Base-by-base conservation (phyloP, 2,888 invertebrate species). In the Dione vanillae region DNA sequence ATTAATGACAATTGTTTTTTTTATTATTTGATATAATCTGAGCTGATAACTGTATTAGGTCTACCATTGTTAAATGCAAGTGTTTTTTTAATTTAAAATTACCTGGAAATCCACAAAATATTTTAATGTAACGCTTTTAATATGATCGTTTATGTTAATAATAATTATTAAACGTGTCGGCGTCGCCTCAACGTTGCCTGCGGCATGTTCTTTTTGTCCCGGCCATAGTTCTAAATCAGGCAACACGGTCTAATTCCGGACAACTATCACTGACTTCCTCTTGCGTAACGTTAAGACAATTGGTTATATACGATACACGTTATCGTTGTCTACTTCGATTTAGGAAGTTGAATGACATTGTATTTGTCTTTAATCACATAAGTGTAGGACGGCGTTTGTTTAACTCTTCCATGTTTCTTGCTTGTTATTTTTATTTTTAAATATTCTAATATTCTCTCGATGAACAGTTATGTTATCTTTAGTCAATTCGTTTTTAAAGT, bases 141-240 rank as follows among this genome's bases (percentile, higher is more conserved):
- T 58, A 19, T 20, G n/a, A 10, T 35, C 27, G 11, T n/a, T 10
- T 27, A 20, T 61, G 9, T 45, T n/a, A 61, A 61, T 45, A 43
- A 49, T 58, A 40, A 49, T 40, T 74, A 73, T 75, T 54, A 74
- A 51, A 47, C 45, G 14, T 10, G 40, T n/a, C 67, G 59, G 54
- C 52, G 51, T 70, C 67, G 66, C 62, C 54, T 37, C 65, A 49
- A 27, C 71, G 71, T 73, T 70, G 71, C 72, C 70, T 59, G 69
- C 69, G 65, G 61, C 69, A 67, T 64, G 69, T 87, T 85, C 89
- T 90, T 91, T 92, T 92, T 90, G 91, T 88, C 82, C 84, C 82
- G 82, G 86, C 82, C 84, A 84, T 86, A 86, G 81, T 83, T 91
- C 92, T 91, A 92, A 88, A 91, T 91, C 88, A 81, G 89, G 82